Evolutionary conservation across 2,113 vertebrate genomes (phyloP).

Genomic region (Microcebus tavaratra): DNA sequence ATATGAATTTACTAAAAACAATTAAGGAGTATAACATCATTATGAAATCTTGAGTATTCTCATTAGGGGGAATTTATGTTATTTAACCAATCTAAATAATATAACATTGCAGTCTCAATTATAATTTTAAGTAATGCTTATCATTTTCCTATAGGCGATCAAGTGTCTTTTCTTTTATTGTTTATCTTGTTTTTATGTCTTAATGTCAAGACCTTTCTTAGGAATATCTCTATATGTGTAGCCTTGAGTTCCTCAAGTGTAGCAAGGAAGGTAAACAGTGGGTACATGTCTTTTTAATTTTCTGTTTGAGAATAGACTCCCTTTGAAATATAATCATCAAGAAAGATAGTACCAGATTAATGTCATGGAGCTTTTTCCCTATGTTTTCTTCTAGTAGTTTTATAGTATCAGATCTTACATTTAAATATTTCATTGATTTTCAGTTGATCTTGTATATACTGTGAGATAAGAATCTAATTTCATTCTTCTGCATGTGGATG

Average conservation of each 20-base stretch:
- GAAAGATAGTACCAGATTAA: background rate
- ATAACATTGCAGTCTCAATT: background rate
- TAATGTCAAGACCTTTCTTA: background rate
- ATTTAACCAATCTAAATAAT: background rate
- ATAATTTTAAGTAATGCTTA: background rate
- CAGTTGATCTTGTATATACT: background rate
- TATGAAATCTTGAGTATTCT: background rate
- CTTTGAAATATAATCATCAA: background rate
- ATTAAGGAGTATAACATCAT: background rate
- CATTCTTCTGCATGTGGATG: background rate
- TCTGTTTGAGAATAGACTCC: background rate
- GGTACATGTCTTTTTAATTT: background rate
- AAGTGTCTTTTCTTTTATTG: background rate
- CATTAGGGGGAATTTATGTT: background rate
- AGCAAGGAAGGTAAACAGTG: background rate
- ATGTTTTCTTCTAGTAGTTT: background rate
- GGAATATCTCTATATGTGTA: background rate
- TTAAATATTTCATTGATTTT: background rate
- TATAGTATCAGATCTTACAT: background rate
- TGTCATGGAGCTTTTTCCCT: no score
- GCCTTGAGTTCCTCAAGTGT: background rate
- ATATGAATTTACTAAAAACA: background rate
- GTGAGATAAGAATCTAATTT: background rate
- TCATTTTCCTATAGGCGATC: background rate
- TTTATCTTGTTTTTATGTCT: background rate